Base-by-base conservation (phyloP, 2,797 vertebrate species). In the Hippocampus kuda region DNA sequence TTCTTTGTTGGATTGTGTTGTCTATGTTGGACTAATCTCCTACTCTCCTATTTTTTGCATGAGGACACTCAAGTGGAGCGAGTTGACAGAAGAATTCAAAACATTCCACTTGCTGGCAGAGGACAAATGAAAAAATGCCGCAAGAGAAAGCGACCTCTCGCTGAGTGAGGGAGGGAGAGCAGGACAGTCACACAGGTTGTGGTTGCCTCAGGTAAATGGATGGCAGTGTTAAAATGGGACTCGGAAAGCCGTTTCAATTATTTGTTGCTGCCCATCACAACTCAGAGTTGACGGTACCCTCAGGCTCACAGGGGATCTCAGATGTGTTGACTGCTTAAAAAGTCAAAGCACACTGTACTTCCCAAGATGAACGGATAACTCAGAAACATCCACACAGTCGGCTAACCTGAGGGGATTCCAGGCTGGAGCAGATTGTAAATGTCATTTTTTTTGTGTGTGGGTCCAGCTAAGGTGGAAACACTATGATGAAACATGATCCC, bases 41-140 rank as follows among this genome's bases (percentile, higher is more conserved):
- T 56, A 60, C 51, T 60, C 56, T 69, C 38, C 68, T 65, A 53
- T 30, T 68, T 73, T 70, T 75, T 72, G 22, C 65, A 71, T 62
- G 63, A 83, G 71, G 82, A 83, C 77, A 85, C 77, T 73, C 73
- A 72, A 82, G 71, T 81, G 70, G 62, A 85, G 84, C 74, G 83
- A 83, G 84, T 84, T 88, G 79, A 88, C 68, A 67, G 69, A 83
- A 80, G 85, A 90, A 91, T 90, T 78, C 84, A 64, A 88, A 85
- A 81, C 74, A 86, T 88, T 87, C 74, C 67, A 81, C 80, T 88
- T 78, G 77, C 77, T 83, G 77, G 83, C 72, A 81, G 84, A 86
- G 77, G 80, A 81, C 76, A 73, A 61, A 72, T 68, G 71, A 64
- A 73, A 69, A 72, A 75, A 66, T 44, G 69, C 72, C 77, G 67